These are phyloP conservation scores for Ochotona curzoniae DNA, from an alignment of 2,113 vertebrate genomes.

Conservation along the genomic window DNA sequence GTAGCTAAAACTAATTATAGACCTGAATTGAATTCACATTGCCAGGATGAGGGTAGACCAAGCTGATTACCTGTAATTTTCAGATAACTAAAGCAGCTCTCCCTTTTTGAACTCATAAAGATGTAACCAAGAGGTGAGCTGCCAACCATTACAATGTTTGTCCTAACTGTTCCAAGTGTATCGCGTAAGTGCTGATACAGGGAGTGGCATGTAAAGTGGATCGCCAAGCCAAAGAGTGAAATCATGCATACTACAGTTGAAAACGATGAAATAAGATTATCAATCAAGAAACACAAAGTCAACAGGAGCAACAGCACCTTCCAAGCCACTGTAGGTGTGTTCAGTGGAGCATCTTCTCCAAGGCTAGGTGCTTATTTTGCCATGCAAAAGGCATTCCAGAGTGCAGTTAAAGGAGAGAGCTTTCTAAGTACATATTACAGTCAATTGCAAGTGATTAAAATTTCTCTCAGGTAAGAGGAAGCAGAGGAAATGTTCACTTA, in stretches of 20 bases:
- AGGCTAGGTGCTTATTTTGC: constrained; percentile 35
- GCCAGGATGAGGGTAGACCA: constrained; percentile 32
- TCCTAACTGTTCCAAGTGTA: constrained; percentile 9
- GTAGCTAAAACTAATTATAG: constrained; percentile 64
- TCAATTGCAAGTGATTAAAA: constrained; percentile 63
- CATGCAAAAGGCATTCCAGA: constrained; percentile 24
- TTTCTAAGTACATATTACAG: constrained; percentile 61
- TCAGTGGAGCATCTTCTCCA: neutral
- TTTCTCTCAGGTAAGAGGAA: constrained; percentile 61
- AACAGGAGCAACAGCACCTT: constrained; percentile 23
- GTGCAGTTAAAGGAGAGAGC: neutral
- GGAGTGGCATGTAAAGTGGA: neutral
- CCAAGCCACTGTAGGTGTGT: neutral
- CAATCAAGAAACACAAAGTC: constrained; percentile 45
- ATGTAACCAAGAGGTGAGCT: constrained; percentile 49
- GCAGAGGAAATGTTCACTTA: constrained; percentile 71
- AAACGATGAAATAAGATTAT: constrained; percentile 20
- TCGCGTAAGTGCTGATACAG: constrained; percentile 55
- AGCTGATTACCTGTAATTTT: constrained; percentile 69
- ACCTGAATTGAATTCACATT: constrained; percentile 64
- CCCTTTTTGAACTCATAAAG: constrained; percentile 55
- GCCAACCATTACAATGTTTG: constrained; percentile 42
- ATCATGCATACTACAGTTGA: neutral
- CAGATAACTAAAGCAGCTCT: constrained; percentile 61
- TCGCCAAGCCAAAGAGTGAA: constrained; percentile 39